Base-by-base conservation (phyloP, 2,888 invertebrate species). In the Pterobdella sp. region DNA sequence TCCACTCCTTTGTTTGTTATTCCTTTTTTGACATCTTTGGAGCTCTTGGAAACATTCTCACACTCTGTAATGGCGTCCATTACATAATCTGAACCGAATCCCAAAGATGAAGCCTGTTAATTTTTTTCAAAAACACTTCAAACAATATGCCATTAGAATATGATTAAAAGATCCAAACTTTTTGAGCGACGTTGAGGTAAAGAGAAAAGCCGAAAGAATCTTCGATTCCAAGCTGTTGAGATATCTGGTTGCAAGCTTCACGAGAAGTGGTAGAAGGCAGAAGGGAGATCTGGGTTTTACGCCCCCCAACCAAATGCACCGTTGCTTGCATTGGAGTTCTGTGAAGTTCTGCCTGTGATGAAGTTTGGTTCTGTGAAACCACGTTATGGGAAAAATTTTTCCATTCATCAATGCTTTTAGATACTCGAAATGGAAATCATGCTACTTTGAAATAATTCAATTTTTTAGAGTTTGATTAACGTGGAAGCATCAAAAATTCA, bases 11-110 rank as follows among this genome's bases (percentile, higher is more conserved):
- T 56, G 26, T 56, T 56, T 7, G 18, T 18, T 75, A 75, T 67
- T 76, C 60, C 60, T 56, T 56, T 56, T 18, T 67, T 4, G 31
- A 69, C 18, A 4, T 74, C 75, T 26, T 74, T 74, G n/a, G 72
- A 72, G 29, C 67, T 68, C 22, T 74, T 26, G 32, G 75, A 42
- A 31, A 78, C 69, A 74, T 78, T 77, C 68, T 78, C 78, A 66
- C 78, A 78, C 67, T 78, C 78, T 1, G 77, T 74, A 14, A 78
- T 76, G 35, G 78, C 78, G 74, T 78, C 78, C 78, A 78, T 78
- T 64, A 78, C 75, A 72, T 78, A 77, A 65, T 78, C 78, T 4
- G 74, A 35, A 37, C 78, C 78, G 31, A 75, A 76, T 18, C 78
- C 78, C 34, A 78, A 74, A 7, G 77, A 78, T 2, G 78, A 78